phyloP scores from a whole-genome alignment of 2,113 vertebrate species.

The Cynopterus brachyotis region DNA sequence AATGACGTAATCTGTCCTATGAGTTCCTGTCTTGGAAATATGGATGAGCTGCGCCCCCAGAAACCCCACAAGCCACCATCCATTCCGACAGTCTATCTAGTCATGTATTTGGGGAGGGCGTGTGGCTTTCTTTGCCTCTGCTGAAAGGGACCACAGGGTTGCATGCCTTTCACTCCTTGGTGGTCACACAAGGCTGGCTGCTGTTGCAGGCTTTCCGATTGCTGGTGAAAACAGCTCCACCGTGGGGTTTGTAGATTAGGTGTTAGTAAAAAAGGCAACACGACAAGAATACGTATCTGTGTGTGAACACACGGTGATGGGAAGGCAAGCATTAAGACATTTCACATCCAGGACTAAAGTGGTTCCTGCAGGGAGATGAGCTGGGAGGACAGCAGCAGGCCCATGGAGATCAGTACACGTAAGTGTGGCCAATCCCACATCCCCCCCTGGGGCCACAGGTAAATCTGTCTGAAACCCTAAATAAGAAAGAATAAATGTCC shows the following conservation, averaged over 20 bases:
- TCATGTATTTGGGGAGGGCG: neutral
- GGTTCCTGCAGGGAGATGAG: neutral
- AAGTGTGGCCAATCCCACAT: neutral
- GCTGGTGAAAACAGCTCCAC: neutral
- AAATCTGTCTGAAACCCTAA: neutral
- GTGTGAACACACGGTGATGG: accelerated
- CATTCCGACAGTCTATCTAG: neutral
- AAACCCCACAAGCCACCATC: accelerated
- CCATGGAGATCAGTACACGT: neutral
- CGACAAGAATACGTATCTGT: neutral
- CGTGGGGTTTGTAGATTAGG: accelerated
- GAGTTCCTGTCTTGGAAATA: neutral
- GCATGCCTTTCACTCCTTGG: neutral
- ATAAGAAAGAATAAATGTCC: neutral
- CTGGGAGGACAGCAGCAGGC: neutral
- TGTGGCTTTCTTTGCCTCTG: neutral
- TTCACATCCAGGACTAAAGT: neutral
- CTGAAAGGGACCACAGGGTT: neutral
- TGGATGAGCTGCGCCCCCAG: neutral
- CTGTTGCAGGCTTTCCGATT: neutral
- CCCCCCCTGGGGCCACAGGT: neutral
- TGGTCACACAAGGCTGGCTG: neutral
- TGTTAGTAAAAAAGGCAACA: too few relatives aligned
- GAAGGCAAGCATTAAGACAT: too few relatives aligned
- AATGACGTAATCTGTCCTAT: neutral